These are phyloP conservation scores for Solenopsis invicta DNA, from an alignment of 1,140 invertebrate genomes.

Conservation along the genomic window DNA sequence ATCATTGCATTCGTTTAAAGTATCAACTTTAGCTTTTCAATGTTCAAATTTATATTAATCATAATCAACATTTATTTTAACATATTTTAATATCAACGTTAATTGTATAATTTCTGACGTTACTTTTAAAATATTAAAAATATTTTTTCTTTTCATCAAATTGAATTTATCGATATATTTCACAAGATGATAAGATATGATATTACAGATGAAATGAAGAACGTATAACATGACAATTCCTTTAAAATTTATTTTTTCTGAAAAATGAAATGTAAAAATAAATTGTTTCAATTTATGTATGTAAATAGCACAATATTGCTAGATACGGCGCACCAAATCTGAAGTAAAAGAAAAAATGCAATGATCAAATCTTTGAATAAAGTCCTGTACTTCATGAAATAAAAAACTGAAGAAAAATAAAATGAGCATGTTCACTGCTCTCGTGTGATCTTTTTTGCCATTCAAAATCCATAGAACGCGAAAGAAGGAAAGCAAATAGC, in stretches of 20 bases:
- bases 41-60: background rate
- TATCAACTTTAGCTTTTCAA: background rate
- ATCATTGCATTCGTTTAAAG: conserved; percentile 43
- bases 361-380: conserved; percentile 19
- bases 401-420: conserved; percentile 20
- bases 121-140: background rate
- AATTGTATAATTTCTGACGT: background rate
- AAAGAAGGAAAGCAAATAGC: conserved; percentile 82
- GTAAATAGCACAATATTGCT: background rate
- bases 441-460: conserved; percentile 21
- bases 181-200: background rate
- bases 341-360: conserved; percentile 38
- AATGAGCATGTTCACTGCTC: conserved; percentile 5
- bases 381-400: background rate
- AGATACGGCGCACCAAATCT: background rate
- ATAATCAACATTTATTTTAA: background rate
- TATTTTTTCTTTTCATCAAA: background rate
- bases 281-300: background rate
- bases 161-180: background rate
- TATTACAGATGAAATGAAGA: background rate
- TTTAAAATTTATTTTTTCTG: background rate
- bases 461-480: conserved; percentile 56
- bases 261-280: background rate
- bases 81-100: conserved; percentile 14
- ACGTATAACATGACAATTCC: background rate